Evolutionary conservation across 2,113 vertebrate genomes (phyloP).

Genomic region (Oncorhynchus keta): DNA sequence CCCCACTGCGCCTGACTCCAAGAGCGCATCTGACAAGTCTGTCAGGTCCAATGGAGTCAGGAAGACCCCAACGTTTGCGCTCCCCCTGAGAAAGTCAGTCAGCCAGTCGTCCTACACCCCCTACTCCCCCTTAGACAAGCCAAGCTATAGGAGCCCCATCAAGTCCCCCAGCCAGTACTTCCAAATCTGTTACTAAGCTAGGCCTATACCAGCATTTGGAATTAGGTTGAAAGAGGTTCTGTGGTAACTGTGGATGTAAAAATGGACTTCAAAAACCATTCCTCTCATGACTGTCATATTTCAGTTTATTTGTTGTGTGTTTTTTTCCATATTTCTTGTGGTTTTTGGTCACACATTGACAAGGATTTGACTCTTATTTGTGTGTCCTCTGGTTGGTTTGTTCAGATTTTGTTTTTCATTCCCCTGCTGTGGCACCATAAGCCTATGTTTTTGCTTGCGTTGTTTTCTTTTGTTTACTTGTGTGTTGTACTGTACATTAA

Average conservation of each 20-base stretch:
- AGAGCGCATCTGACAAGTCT: constrained; percentile 55
- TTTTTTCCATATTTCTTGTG: constrained; percentile 16
- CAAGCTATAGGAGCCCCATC: constrained; percentile 77
- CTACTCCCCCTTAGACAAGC: constrained; percentile 69
- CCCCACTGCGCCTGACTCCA: constrained; percentile 55
- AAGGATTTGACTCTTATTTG: constrained; percentile 20
- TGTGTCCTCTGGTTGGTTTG: constrained; percentile 15
- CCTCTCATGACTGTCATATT: neutral
- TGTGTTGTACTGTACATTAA: constrained; percentile 17
- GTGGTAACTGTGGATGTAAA: neutral
- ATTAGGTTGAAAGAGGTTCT: neutral
- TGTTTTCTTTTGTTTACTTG: constrained; percentile 33
- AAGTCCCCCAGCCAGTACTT: constrained; percentile 82
- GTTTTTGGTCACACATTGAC: neutral
- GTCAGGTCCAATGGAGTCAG: constrained; percentile 52
- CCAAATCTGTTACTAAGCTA: constrained; percentile 74
- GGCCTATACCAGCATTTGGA: neutral
- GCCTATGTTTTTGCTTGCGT: constrained; percentile 23
- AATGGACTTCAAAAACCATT: neutral
- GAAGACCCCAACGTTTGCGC: constrained; percentile 67
- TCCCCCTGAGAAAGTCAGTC: constrained; percentile 71
- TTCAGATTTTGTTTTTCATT: constrained; percentile 24
- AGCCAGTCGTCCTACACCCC: constrained; percentile 58
- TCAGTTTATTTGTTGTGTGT: constrained; percentile 15
- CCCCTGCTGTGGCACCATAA: constrained; percentile 1